Base-by-base conservation (phyloP, 1,140 invertebrate genomes). In the Drosophila triauraria region DNA sequence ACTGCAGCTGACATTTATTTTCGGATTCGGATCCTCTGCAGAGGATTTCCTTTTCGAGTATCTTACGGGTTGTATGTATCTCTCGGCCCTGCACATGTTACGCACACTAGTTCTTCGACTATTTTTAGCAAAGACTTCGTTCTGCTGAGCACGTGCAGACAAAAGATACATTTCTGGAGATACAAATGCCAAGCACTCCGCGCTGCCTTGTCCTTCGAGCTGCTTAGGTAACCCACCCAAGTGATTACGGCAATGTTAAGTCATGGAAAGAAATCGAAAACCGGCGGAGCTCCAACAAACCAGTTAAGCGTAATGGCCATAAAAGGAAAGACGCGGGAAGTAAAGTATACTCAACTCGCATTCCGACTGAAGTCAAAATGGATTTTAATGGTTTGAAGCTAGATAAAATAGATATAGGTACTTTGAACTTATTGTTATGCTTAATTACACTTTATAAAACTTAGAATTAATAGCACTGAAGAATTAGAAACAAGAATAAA, bases 91-190 rank as follows among this genome's bases (percentile, higher is more conserved):
- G 30, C 67, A 68, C 62, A 68, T 68, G 47, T 25, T 5, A 53
- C 17, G 35, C 13, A 40, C 2, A 40, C 35, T 61, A 30, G 27
- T 25, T n/a, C 40, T n/a, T 40, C 4, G 20, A 54, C 71, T 75
- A 75, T 75, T 75, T 75, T 75, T 75, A 76, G 74, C 51, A 10
- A 10, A 35, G 4, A 63, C 50, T 75, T 35, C 32, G 20, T 50
- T 50, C 13, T 25, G 35, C 27, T 1, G 44, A 47, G 43, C 71
- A 75, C 71, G 58, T 75, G 71, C 48, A 75, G 58, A 25, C 70
- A 48, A 75, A 54, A 50, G 50, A 74, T 62, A 74, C 69, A 51
- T 53, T 61, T 27, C 20, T 42, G 27, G 32, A 74, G 68, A 61
- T 59, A 46, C 40, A 62, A 51, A 17, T 38, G 43, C 20, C 54